These are phyloP conservation scores for Cryptomyrus ogoouensis DNA, from an alignment of 2,113 vertebrate species.

Conservation along the genomic window DNA sequence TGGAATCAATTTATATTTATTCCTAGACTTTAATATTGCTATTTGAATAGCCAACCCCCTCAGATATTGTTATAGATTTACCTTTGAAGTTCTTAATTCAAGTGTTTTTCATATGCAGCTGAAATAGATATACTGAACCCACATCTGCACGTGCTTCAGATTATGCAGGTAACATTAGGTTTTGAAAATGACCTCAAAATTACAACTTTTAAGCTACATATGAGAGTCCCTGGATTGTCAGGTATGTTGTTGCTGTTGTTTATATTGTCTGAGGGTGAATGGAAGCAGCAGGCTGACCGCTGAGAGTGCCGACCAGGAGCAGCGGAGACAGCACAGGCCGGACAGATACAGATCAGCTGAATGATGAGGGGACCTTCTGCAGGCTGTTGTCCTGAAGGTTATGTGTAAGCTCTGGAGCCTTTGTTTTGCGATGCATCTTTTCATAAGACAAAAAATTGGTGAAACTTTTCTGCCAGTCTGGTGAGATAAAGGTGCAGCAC, in stretches of 20 bases:
- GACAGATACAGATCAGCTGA: not conserved
- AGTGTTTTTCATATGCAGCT: not conserved
- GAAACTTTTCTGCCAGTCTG: conserved; percentile 5
- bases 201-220: conserved; percentile 24
- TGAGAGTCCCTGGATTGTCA: conserved; percentile 11
- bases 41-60: not conserved
- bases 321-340: not conserved
- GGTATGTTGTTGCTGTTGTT: not conserved
- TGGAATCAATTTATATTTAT: not conserved
- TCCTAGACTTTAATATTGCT: not conserved
- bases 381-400: not conserved
- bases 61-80: not conserved
- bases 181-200: conserved; percentile 20
- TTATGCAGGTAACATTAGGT: conserved; percentile 7
- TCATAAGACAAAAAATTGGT: not conserved
- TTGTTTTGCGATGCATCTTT: not conserved
- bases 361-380: not conserved
- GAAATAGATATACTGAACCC: not conserved
- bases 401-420: not conserved
- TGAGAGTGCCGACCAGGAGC: not conserved
- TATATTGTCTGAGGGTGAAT: not conserved
- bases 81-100: conserved; percentile 6
- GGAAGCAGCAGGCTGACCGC: conserved; percentile 4
- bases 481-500: conserved; percentile 40
- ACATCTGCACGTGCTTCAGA: not conserved